These are phyloP conservation scores for Philypnodon macrostomus DNA, from an alignment of 2,797 vertebrate species.

Conservation along the genomic window DNA sequence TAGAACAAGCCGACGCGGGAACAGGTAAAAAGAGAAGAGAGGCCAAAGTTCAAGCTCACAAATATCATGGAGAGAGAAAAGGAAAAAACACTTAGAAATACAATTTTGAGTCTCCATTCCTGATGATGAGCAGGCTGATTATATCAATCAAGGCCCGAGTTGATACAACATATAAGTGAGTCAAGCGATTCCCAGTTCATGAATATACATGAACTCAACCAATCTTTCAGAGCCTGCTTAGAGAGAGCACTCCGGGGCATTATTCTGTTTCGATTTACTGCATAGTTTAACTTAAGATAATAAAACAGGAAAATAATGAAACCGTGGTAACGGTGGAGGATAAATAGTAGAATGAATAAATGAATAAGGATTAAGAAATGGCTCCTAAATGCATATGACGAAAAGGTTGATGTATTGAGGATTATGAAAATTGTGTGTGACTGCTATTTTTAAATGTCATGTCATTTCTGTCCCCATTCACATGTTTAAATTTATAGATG, in stretches of 20 bases:
- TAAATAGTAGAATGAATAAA: background rate
- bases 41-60: conserved; percentile 29
- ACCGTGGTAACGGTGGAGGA: conserved; percentile 1
- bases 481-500: background rate
- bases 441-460: too few relatives aligned
- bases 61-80: conserved; percentile 7
- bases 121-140: conserved; percentile 45
- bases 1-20: conserved; percentile 20
- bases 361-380: background rate
- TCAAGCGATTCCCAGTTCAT: conserved; percentile 59
- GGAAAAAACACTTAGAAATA: conserved; percentile 14
- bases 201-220: conserved; percentile 54
- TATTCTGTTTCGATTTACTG: conserved; percentile 33
- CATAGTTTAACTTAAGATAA: conserved; percentile 12
- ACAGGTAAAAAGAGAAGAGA: conserved; percentile 13
- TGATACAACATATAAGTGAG: conserved; percentile 46
- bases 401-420: too few relatives aligned
- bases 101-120: conserved; percentile 10
- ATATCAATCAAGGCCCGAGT: conserved; percentile 50
- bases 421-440: background rate
- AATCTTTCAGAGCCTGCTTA: conserved; percentile 28
- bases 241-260: conserved; percentile 13
- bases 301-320: conserved; percentile 10
- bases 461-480: too few relatives aligned
- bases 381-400: background rate